Base-by-base conservation (phyloP, 2,888 invertebrate genomes). In the Callinectes sapidus region DNA sequence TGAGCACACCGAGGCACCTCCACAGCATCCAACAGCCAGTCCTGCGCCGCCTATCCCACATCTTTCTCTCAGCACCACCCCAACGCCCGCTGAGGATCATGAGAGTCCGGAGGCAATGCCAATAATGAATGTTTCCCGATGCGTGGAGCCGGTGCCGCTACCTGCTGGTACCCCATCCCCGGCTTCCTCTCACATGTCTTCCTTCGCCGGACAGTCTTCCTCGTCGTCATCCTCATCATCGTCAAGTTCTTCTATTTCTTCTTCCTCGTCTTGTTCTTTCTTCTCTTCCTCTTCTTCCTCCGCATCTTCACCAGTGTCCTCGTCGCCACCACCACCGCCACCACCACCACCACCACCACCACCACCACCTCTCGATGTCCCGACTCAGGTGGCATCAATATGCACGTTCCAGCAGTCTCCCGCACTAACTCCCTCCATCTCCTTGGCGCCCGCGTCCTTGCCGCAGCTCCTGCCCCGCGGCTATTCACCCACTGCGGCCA, bases 401-500 rank as follows among this genome's bases (percentile, higher is more conserved):
- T 81, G 81, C 35, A 81, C 71, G 13, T 81, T 35, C 35, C 81
- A 81, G 81, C 35, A 14, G 81, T 71, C 89, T 89, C 71, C 89
- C 89, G 28, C 89, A 8, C n/a, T 89, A 55, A 81, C 89, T 16
- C 23, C 77, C n/a, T 85, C 91, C 28, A 71, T 91, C 42, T 91
- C 91, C 42, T 28, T 91, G 87, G 87, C 91, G 39, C 39, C 91
- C 2, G 91, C 87, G 32, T 87, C 91, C 39, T 18, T 86, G 87
- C 55, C 91, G 28, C 91, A 87, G 23, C 87, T 71, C 42, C 87
- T 91, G 77, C 87, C 86, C 42, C 87, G 42, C 87, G 42, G 48
- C 18, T 87, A 87, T 66, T 91, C 91, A 23, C 91, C 91, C n/a
- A 87, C 32, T 48, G 87, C 91, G 23, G 87, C 91, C 23, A 91